phyloP scores from a whole-genome alignment of 2,888 invertebrate genomes.

The Drosophila pseudotakahashii region DNA sequence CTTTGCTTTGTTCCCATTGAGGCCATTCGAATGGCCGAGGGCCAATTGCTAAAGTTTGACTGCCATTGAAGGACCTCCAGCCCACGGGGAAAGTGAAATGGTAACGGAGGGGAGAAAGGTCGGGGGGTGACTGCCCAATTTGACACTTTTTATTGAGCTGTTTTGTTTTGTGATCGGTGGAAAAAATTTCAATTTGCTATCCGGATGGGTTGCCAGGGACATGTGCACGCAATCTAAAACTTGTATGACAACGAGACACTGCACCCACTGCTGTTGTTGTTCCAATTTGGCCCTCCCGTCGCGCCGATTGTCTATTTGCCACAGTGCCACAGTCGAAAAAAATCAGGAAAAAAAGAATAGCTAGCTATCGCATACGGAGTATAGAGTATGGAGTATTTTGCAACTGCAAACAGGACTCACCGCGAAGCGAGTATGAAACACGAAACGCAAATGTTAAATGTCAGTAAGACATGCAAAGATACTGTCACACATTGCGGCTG shows the following conservation, averaged over 20 bases:
- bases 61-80: not conserved
- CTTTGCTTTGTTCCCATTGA: slow-evolving; percentile 32
- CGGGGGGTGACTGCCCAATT: slow-evolving; percentile 22
- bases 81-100: too few species aligned
- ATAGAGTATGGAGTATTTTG: slow-evolving; percentile 16
- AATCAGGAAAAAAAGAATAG: not conserved
- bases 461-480: slow-evolving; percentile 75
- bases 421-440: slow-evolving; percentile 65
- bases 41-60: slow-evolving; percentile 39
- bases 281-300: slow-evolving; percentile 58
- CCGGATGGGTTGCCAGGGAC: slow-evolving; percentile 29
- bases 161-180: slow-evolving; percentile 43
- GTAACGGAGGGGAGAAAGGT: not conserved
- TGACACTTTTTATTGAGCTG: slow-evolving; percentile 52
- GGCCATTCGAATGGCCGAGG: slow-evolving; percentile 19
- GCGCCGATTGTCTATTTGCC: slow-evolving; percentile 53
- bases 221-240: slow-evolving; percentile 61
- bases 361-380: not conserved
- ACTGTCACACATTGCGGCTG: slow-evolving; percentile 69
- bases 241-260: slow-evolving; percentile 57
- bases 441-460: slow-evolving; percentile 77
- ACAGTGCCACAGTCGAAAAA: not conserved
- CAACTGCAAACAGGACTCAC: slow-evolving; percentile 26
- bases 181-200: slow-evolving; percentile 44
- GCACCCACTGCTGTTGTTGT: slow-evolving; percentile 58